These are phyloP conservation scores for Polyodon spathula DNA, from an alignment of 2,113 vertebrate species.

Conservation along the genomic window DNA sequence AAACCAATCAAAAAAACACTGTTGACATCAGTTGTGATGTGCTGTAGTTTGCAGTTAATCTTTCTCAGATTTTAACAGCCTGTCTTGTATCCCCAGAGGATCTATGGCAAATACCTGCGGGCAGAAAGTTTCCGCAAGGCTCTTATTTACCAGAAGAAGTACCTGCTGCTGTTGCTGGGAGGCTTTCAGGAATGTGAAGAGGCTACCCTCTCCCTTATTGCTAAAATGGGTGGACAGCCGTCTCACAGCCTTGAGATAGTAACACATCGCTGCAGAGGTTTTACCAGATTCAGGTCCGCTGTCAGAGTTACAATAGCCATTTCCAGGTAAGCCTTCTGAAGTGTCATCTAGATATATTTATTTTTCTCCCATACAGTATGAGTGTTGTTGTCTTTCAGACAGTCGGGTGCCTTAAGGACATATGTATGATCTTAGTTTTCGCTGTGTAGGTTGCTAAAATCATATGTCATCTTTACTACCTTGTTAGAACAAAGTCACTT, in stretches of 20 bases:
- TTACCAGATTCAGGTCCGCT: slow-evolving; percentile 79
- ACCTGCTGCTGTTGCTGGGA: slow-evolving; percentile 82
- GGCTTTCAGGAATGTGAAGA: slow-evolving; percentile 96
- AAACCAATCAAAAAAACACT: no score
- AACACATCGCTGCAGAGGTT: slow-evolving; percentile 56
- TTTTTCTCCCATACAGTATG: no score
- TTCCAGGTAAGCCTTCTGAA: slow-evolving; percentile 66
- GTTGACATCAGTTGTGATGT: no score
- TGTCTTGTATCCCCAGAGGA: slow-evolving; percentile 56
- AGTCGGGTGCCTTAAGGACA: no score
- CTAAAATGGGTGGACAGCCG: slow-evolving; percentile 75
- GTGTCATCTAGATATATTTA: background rate
- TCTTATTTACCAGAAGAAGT: slow-evolving; percentile 95
- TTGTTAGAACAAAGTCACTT: background rate
- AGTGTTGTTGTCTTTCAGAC: no score
- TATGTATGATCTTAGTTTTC: no score
- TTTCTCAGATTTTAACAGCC: no score
- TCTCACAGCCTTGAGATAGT: slow-evolving; percentile 54
- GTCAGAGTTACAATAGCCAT: slow-evolving; percentile 83
- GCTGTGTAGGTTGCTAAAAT: no score
- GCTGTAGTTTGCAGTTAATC: no score
- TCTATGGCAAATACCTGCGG: slow-evolving; percentile 85
- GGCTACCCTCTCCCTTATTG: slow-evolving; percentile 76
- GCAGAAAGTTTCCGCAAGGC: slow-evolving; percentile 94
- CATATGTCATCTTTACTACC: background rate